Percentiles rank a stretch among this genome's conserved stretches.
phyloP scores from a whole-genome alignment of 53 echinoderm and acorn worm species.

The Paracentrotus lividus region DNA sequence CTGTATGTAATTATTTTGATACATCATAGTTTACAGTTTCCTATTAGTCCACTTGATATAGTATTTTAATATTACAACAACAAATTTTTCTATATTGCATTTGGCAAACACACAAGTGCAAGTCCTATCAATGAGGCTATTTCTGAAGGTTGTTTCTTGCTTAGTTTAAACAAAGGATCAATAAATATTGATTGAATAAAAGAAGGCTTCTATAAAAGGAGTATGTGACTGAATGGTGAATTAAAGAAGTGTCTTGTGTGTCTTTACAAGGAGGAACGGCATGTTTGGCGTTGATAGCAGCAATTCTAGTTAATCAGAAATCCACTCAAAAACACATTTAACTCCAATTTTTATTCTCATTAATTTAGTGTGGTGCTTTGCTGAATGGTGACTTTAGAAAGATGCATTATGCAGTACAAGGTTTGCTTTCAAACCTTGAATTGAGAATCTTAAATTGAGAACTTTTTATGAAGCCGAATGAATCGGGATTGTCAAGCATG shows the following conservation, averaged over 20 bases:
- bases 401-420: too few species aligned
- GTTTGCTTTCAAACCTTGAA: too few species aligned
- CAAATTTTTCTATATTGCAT: neutral
- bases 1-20: too few species aligned
- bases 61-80: neutral
- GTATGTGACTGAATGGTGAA: conserved; percentile 14
- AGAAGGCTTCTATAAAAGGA: neutral
- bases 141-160: neutral
- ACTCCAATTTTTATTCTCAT: neutral
- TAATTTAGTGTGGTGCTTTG: neutral
- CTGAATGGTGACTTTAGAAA: neutral
- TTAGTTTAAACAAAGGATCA: conserved; percentile 2
- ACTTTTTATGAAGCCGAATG: too few species aligned
- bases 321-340: neutral
- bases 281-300: neutral
- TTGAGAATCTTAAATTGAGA: too few species aligned
- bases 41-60: neutral
- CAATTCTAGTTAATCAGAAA: neutral
- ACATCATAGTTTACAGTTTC: too few species aligned
- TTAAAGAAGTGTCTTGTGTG: too few species aligned
- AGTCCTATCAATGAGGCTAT: neutral
- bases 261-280: neutral
- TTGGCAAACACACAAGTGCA: neutral
- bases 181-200: conserved; percentile 32
- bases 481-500: too few species aligned